Evolutionary conservation across 2,797 vertebrate genomes (phyloP), one percentile per base, ranked within the genome.

Genomic region (Myotis pilosus): DNA sequence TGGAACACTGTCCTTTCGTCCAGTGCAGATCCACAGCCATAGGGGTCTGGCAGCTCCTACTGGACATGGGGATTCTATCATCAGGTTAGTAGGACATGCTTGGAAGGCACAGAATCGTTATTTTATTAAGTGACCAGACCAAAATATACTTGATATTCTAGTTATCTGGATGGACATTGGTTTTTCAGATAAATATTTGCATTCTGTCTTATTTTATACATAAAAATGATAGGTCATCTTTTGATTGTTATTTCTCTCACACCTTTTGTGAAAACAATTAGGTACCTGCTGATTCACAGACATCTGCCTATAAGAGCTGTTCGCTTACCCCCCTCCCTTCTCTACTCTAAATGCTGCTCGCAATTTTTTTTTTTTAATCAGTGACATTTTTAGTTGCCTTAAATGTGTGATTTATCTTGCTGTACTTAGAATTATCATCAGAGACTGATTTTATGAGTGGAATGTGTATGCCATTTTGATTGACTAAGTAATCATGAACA

Each of bases 21-120:
- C 99, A 99, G 95, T 99, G 99, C 98, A 98, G 99, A 98, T 98
- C 99, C 75, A 98, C 99, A 92, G 99, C 99, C 76, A 98, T 90
- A 64, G 99, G 99, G 5, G 98, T 99, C 97, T 99, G 99, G 99
- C 99, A 99, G 98, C 99, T 99, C 91, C 98, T 99, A 83, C 98
- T 99, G 98, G 99, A 99, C 96, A 99, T 99, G 97, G 99, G 99
- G 94, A 99, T 99, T 97, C 98, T 99, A 95, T 98, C 99, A 97
- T 99, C 99, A 98, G 99, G 99, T 99, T 97, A 98, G 98, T 98
- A 38, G 10, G n/a, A 25, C 10, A 20, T 55, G 49, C 95, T 95
- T 36, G 66, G 10, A 91, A 94, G 79, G 28, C 47, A 88, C 4
- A 49, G 33, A 20, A 30, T 41, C 20, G 15, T 79, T 75, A 23